Evolutionary conservation across 2,113 vertebrate species (phyloP), one percentile per base, ranked within the genome.

Genomic region (Variabilichromis moorii): DNA sequence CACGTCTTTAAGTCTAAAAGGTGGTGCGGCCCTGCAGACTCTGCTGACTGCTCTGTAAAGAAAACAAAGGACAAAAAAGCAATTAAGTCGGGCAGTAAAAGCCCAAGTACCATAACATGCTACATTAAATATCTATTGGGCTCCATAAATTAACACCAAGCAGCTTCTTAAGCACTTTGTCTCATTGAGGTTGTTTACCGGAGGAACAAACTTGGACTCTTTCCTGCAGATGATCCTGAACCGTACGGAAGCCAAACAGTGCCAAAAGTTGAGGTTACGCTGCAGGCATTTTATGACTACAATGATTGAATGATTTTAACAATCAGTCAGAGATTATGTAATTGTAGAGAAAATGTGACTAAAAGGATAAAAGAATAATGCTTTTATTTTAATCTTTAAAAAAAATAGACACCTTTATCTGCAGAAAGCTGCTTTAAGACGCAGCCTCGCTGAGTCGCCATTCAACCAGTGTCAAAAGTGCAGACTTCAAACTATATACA

Each of bases 21-120:
- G 71, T 7, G 9, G 24, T 19, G 71, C 42, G 7, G 71, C 53
- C 87, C 80, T 47, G 81, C 83, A 33, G 79, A 47, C 80, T 59
- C 89, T 88, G 90, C 84, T 84, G 88, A 87, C 89, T 21, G 82
- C 61, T 92, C 57, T 21, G 51, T 53, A 91, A 94, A 94, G 92
- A 96, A 95, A 96, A 94, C 95, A 95, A 94, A 95, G 96, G 94
- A 93, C 95, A 51, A 92, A 96, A 91, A 94, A 89, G 82, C 91
- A 89, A 96, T 96, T 96, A 96, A 91, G 89, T 85, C 28, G 5
- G 28, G 87, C 81, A 80, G 92, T 95, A 94, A 96, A 94, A 90
- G 87, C 86, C 61, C 7, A 51, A 94, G 93, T 88, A 93, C 84
- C 94, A 95, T 96, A 88, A 95, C 94, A 96, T 94, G 95, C 92